Base-by-base conservation (phyloP, 2,888 invertebrate species). In the Synanthedon tipuliformis region DNA sequence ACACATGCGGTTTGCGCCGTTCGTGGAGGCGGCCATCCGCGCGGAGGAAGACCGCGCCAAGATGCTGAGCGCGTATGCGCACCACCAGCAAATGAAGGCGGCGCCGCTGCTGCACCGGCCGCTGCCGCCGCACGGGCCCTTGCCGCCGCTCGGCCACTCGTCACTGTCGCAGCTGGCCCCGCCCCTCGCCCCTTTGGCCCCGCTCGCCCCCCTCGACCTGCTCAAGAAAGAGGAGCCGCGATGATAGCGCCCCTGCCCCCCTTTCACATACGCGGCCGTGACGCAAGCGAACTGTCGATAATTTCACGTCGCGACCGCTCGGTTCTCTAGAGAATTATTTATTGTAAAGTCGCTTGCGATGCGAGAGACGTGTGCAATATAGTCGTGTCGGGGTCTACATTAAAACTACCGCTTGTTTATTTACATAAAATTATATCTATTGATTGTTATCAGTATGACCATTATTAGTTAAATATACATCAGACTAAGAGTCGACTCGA, bases 41-140 rank as follows among this genome's bases (percentile, higher is more conserved):
- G 93, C 91, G 50, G 94, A 94, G 70, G 94, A 94, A 65, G 93
- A 94, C 74, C 90, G 94, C 56, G 93, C 92, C 48, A 94, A 94
- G 78, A 90, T 94, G 69, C 90, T 92, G 69, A 91, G 89, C 61
- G 91, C 92, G 58, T 94, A 93, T 79, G 90, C 91, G 54, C 90
- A 89, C 54, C 87, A 89, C 61, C 91, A 91, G 65, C 86, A 86
- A 68, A 65, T 84, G 71, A 89, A 75, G 79, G 81, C 90, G 59
- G 77, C 73, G 59, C 76, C 80, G 66, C 71, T 84, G 67, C 68
- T 81, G 69, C 84, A 81, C 69, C 78, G 79, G 58, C 69, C 89
- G 61, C 81, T 90, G 69, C 89, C 89, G 64, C 78, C 89, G 71
- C 81, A 88, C 50, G 81, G 84, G 41, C 70, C 76, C 40, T 69